Evolutionary conservation across 2,113 vertebrate species (phyloP).

Genomic region (Urocolius indicus): DNA sequence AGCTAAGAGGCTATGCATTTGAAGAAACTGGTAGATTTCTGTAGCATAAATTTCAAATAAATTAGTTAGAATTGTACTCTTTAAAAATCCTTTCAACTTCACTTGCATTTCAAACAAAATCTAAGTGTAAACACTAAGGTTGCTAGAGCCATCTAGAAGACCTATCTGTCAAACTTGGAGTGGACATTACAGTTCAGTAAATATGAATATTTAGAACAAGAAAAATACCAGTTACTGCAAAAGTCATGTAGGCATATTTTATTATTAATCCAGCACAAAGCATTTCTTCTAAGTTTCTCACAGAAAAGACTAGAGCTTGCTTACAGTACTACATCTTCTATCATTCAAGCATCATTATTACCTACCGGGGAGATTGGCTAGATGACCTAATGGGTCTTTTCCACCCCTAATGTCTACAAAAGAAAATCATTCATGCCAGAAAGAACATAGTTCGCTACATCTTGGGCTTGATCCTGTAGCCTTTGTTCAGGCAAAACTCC

Average conservation of each 20-base stretch:
- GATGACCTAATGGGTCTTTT: conserved; percentile 57
- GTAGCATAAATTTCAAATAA: conserved; percentile 88
- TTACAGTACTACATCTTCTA: conserved; percentile 96
- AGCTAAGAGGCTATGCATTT: conserved; percentile 64
- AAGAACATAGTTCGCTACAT: conserved; percentile 76
- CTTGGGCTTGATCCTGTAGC: conserved; percentile 56
- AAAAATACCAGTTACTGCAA: conserved; percentile 76
- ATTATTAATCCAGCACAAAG: conserved; percentile 91
- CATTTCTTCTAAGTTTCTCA: conserved; percentile 92
- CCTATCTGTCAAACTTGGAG: conserved; percentile 62
- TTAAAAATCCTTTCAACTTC: conserved; percentile 83
- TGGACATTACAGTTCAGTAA: conserved; percentile 75
- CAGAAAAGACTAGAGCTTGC: conserved; percentile 89
- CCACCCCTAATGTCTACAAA: conserved; percentile 66
- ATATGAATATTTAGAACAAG: conserved; percentile 70
- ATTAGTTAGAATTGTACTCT: conserved; percentile 90
- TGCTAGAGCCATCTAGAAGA: conserved; percentile 82
- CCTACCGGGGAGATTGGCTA: conserved; percentile 72
- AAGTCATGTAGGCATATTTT: conserved; percentile 80
- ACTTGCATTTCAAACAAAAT: conserved; percentile 86
- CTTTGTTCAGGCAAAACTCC: conserved; percentile 54
- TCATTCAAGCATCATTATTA: conserved; percentile 94
- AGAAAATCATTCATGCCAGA: conserved; percentile 82
- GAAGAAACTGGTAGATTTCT: conserved; percentile 77
- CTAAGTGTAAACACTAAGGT: conserved; percentile 94